Base-by-base conservation (phyloP, 2,888 invertebrate species). In the Reticulitermes lucifugus region DNA sequence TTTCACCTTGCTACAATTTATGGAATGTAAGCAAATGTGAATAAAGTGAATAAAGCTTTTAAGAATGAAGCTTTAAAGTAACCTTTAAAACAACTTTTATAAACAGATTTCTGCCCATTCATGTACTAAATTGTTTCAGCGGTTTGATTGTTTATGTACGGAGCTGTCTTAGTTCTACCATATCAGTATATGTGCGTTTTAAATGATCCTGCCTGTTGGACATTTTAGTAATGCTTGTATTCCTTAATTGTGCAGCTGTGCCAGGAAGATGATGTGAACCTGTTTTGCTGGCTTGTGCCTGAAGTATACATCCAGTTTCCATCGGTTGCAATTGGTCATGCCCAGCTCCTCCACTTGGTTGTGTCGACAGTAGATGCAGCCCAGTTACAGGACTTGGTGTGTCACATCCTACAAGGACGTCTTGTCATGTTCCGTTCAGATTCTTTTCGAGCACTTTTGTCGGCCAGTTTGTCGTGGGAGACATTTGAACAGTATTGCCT, bases 401-500 rank as follows among this genome's bases (percentile, higher is more conserved):
- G 98, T 91, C 95, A 96, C 89, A 96, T 98, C 87, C 93, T 98
- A 89, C 86, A 86, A 88, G 89, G 89, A 70, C 88, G 88, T 89
- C 91, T 97, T 86, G 94, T 95, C 89, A 96, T 97, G 94, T 95
- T 97, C 88, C 86, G 86, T 14, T 25, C 79, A 71, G 96, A 97
- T 88, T 95, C 95, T 85, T 93, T 97, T 77, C 94, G 94, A 85
- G 92, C 94, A 73, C 93, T 97, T 90, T 91, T 97, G 88, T 96
- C 95, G 86, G 95, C 96, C 75, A 98, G 98, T 89, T 92, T 99
- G 85, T 94, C 94, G 85, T 99, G 99, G 98, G 99, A 99, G 91
- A 98, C 98, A 3, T 97, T 98, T 89, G 99, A 99, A 91, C 99
- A 99, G 91, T 96, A 97, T 90, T 98, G 98, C 90, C 93, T 99